Evolutionary conservation across 64 coral and sea anemone species (phyloP).

Genomic region (Porites australiensis): DNA sequence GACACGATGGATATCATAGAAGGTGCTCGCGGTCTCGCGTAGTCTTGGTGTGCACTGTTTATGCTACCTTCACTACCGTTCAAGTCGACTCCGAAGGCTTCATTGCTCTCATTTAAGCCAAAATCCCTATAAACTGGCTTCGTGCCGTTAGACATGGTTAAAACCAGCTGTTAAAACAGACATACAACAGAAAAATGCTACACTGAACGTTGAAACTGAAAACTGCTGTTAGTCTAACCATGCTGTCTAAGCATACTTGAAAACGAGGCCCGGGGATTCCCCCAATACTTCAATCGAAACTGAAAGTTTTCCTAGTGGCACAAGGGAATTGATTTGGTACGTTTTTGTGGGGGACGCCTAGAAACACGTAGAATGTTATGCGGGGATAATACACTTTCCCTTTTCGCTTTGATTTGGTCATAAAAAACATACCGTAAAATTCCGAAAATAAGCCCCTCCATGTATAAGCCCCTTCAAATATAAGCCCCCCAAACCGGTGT

Average conservation of each 20-base stretch:
- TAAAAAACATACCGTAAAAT: too few species aligned
- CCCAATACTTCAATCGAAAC: not conserved
- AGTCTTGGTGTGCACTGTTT: not conserved
- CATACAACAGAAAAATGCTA: not conserved
- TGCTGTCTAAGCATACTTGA: too few species aligned
- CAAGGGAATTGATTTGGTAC: not conserved
- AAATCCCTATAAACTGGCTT: not conserved
- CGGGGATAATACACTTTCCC: too few species aligned
- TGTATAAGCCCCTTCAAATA: too few species aligned
- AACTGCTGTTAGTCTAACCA: too few species aligned
- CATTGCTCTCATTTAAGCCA: not conserved
- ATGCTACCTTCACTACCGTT: not conserved
- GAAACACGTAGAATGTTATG: too few species aligned
- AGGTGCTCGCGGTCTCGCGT: not conserved
- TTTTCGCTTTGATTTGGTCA: too few species aligned
- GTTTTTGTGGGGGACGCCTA: not conserved
- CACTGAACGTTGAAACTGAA: too few species aligned
- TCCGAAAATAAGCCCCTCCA: too few species aligned
- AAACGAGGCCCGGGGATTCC: conserved; percentile 15
- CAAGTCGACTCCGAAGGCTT: too few species aligned
- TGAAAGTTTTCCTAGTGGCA: not conserved
- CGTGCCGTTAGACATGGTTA: not conserved
- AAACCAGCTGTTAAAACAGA: not conserved
- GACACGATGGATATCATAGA: conserved; percentile 63
- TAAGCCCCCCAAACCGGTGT: too few species aligned